Conservation (phyloP, 2,113 vertebrate species). For the Corythoichthys intestinalis region DNA sequence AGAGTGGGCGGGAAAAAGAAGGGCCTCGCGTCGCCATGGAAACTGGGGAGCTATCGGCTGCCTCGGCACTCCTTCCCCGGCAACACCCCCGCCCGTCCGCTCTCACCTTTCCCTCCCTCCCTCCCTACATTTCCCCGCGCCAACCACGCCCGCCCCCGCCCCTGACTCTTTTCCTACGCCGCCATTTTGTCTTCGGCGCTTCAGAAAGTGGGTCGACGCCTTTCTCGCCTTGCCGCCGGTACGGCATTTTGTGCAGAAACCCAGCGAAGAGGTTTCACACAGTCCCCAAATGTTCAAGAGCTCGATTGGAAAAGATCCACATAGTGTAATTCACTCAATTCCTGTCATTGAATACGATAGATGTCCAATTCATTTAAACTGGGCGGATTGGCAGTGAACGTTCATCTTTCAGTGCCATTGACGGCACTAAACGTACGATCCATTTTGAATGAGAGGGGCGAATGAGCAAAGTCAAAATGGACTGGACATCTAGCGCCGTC, state of each 20-base stretch:
- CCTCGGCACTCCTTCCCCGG: conserved; percentile 49
- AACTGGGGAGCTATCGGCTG: conserved; percentile 76
- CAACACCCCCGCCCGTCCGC: conserved; percentile 43
- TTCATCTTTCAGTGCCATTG: no score
- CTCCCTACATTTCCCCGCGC: neutral
- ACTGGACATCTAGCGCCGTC: no score
- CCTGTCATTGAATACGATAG: no score
- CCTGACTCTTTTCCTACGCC: neutral
- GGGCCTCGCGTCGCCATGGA: conserved; percentile 73
- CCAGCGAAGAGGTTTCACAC: neutral
- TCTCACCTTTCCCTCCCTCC: conserved; percentile 33
- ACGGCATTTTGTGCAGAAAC: neutral
- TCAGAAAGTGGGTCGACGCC: conserved; percentile 55
- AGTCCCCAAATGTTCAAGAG: neutral
- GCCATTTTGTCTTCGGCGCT: neutral
- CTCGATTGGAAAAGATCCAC: no score
- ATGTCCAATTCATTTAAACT: no score
- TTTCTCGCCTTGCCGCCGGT: conserved; percentile 41
- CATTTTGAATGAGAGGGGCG: no score
- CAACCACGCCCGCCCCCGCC: conserved; percentile 16
- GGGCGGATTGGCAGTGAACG: no score
- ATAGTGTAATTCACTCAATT: no score
- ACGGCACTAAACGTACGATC: no score
- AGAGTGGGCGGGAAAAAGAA: conserved; percentile 70
- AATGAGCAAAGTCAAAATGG: no score